A percentile compares a stretch with the other conserved stretches of the same genome.
Conservation (phyloP, 2,797 vertebrate genomes). For the Telmatherina bonti region DNA sequence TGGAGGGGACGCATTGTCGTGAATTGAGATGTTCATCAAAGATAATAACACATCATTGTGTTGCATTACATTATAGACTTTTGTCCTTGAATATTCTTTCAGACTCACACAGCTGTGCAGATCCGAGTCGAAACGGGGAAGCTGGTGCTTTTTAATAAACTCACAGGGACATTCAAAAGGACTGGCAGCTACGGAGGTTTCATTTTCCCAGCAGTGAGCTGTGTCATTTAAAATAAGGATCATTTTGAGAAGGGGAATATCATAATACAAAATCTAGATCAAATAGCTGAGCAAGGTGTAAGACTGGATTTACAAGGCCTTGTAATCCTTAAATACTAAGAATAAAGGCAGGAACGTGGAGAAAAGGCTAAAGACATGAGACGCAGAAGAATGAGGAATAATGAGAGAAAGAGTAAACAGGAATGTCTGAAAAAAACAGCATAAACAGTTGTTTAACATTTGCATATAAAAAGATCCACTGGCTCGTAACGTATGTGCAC, state of each 20-base stretch:
- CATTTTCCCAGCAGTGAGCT: slow-evolving; percentile 80
- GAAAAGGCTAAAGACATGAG: slow-evolving; percentile 13
- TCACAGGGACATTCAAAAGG: slow-evolving; percentile 78
- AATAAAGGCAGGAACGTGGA: slow-evolving; percentile 20
- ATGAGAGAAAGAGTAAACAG: slow-evolving; percentile 27
- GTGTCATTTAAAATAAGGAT: slow-evolving; percentile 81
- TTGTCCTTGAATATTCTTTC: slow-evolving; percentile 81
- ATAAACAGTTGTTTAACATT: slow-evolving; percentile 42
- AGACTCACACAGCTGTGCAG: slow-evolving; percentile 74
- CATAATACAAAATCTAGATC: slow-evolving; percentile 79
- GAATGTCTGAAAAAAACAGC: slow-evolving; percentile 21
- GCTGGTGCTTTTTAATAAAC: slow-evolving; percentile 84
- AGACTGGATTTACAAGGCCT: slow-evolving; percentile 65
- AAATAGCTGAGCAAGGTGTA: slow-evolving; percentile 74
- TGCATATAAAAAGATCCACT: slow-evolving; percentile 10
- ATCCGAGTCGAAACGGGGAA: slow-evolving; percentile 70
- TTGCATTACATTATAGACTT: slow-evolving; percentile 71
- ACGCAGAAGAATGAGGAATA: slow-evolving; percentile 19
- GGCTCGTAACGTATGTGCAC: not conserved
- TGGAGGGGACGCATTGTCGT: slow-evolving; percentile 61
- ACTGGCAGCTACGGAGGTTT: slow-evolving; percentile 79
- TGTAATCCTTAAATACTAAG: slow-evolving; percentile 65
- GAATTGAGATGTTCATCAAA: slow-evolving; percentile 64
- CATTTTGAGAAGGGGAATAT: slow-evolving; percentile 76
- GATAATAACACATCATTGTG: slow-evolving; percentile 69